phyloP scores from a whole-genome alignment of 2,888 invertebrate genomes.

The Catocala sponsa region DNA sequence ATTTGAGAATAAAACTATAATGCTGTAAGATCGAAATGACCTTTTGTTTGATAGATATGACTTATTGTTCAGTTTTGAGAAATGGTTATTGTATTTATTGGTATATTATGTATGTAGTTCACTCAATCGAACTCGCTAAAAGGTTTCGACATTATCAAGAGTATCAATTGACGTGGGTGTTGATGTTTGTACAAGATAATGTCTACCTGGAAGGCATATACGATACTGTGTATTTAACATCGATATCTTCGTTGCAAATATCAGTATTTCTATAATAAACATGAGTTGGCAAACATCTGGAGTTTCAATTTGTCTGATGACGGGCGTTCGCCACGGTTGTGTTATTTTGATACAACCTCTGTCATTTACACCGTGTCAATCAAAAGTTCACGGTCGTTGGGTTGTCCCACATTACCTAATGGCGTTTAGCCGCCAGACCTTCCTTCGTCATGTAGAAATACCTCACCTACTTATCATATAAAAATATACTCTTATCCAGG shows the following conservation, averaged over 20 bases:
- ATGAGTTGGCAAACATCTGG: conserved; percentile 17
- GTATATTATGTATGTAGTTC: conserved; percentile 13
- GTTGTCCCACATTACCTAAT: conserved; percentile 55
- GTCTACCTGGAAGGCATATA: conserved; percentile 32
- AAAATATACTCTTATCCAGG: conserved; percentile 33
- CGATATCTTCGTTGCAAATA: conserved; percentile 18
- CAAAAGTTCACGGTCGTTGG: conserved; percentile 70
- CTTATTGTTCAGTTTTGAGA: too few species aligned
- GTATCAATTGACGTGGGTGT: conserved; percentile 32
- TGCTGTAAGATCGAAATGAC: conserved; percentile 25
- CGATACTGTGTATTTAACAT: conserved; percentile 10
- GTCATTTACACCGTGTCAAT: conserved; percentile 70
- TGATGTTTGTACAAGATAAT: conserved; percentile 40
- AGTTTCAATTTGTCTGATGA: conserved; percentile 22
- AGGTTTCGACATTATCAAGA: conserved; percentile 44
- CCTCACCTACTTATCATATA: conserved; percentile 63
- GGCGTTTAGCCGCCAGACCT: conserved; percentile 67
- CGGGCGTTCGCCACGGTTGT: conserved; percentile 18
- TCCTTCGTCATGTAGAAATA: conserved; percentile 72
- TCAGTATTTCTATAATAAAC: conserved; percentile 17
- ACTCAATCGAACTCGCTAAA: conserved; percentile 32
- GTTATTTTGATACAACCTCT: conserved; percentile 55
- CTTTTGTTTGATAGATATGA: conserved; percentile 13
- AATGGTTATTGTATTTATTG: conserved; percentile 5
- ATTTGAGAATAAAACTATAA: conserved; percentile 37